Conservation (phyloP, 2,888 invertebrate genomes). For the Parasteatoda lunata region DNA sequence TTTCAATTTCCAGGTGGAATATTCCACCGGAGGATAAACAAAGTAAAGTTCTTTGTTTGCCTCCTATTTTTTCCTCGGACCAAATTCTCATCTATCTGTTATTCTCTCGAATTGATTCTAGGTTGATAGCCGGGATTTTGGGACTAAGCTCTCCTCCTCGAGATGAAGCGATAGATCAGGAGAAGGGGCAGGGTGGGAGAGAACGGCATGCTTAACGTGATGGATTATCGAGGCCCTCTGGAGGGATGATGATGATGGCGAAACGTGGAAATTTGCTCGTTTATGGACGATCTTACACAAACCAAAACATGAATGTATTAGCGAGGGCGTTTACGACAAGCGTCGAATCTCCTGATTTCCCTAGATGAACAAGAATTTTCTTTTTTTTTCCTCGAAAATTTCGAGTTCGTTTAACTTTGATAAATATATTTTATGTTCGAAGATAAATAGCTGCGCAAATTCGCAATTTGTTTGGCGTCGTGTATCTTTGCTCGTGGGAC, state of each 20-base stretch:
- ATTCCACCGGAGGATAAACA: no score
- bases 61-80: no score
- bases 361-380: not conserved
- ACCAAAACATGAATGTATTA: not conserved
- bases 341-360: not conserved
- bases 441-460: not conserved
- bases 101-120: no score
- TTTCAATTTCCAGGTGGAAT: no score
- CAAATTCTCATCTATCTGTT: no score
- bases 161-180: not conserved
- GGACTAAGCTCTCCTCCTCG: no score
- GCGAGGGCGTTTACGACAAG: not conserved
- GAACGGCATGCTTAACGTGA: slow-evolving; percentile 13
- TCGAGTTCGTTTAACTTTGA: not conserved
- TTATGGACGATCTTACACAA: not conserved
- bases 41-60: no score
- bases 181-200: not conserved
- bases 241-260: not conserved
- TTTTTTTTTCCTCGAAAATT: not conserved
- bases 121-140: no score
- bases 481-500: not conserved
- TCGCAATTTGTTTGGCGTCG: not conserved
- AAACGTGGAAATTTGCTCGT: not conserved
- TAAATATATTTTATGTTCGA: not conserved
- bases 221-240: slow-evolving; percentile 13